Percentiles rank a stretch among this genome's conserved stretches.
phyloP scores from a whole-genome alignment of 1,140 invertebrate species.

The Drosophila pseudoobscura region DNA sequence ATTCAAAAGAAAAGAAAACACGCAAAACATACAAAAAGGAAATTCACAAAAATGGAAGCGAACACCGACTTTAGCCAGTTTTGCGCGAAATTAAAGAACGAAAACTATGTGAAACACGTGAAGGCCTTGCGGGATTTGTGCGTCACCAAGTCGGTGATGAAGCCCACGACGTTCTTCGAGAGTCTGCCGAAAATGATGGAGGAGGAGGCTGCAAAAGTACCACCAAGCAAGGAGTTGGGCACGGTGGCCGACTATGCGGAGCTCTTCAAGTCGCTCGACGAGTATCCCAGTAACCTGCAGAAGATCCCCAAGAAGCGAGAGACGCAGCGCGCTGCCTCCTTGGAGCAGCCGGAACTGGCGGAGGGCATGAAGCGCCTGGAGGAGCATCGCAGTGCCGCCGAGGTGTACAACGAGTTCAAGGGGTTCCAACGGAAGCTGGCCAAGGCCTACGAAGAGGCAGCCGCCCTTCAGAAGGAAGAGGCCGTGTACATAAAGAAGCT shows the following conservation, averaged over 20 bases:
- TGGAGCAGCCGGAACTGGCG: slow-evolving; percentile 34
- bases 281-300: slow-evolving; percentile 69
- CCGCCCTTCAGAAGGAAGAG: slow-evolving; percentile 24
- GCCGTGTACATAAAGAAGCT: slow-evolving; percentile 41
- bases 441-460: slow-evolving; percentile 31
- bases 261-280: slow-evolving; percentile 63
- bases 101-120: slow-evolving; percentile 39
- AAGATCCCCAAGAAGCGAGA: slow-evolving; percentile 49
- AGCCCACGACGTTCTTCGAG: slow-evolving; percentile 41
- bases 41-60: slow-evolving; percentile 32
- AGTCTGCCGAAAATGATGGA: slow-evolving; percentile 45
- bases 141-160: slow-evolving; percentile 59
- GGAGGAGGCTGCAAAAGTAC: slow-evolving; percentile 25
- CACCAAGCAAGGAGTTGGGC: slow-evolving; percentile 33
- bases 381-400: slow-evolving; percentile 35
- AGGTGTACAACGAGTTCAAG: slow-evolving; percentile 59
- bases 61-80: slow-evolving; percentile 50
- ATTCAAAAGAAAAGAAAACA: slow-evolving; percentile 20
- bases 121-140: slow-evolving; percentile 49
- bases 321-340: slow-evolving; percentile 32
- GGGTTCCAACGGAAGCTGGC: slow-evolving; percentile 63
- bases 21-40: slow-evolving; percentile 1
- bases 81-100: slow-evolving; percentile 22
- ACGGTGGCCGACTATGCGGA: slow-evolving; percentile 57
- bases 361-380: slow-evolving; percentile 26